Evolutionary conservation across 2,888 invertebrate genomes (phyloP).

Genomic region (Camptogramma bilineatum): DNA sequence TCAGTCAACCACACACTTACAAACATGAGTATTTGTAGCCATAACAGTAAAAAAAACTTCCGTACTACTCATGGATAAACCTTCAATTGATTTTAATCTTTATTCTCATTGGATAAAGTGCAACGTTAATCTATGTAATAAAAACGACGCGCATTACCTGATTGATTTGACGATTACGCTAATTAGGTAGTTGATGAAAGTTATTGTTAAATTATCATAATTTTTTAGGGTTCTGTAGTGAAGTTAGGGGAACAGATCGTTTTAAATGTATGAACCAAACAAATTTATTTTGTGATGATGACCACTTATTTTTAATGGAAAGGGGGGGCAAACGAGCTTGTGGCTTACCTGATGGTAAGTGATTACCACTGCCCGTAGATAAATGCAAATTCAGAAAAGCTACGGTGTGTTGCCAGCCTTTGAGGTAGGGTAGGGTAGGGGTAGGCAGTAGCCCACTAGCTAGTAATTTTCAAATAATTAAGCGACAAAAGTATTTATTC

Average conservation of each 20-base stretch:
- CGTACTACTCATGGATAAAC: constrained; percentile 1
- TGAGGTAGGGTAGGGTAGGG: too few species aligned
- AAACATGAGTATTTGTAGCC: not conserved
- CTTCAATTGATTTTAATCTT: constrained; percentile 2
- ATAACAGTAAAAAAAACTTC: not conserved
- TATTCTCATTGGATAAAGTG: constrained; percentile 9
- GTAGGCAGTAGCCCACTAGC: too few species aligned
- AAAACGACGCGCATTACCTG: not conserved
- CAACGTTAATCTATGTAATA: not conserved
- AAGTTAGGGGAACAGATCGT: not conserved
- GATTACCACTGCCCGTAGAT: too few species aligned
- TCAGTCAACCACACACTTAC: not conserved
- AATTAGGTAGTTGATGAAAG: constrained; percentile 21
- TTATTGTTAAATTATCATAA: constrained; percentile 11
- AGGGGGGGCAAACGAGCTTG: too few species aligned
- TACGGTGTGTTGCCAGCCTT: too few species aligned
- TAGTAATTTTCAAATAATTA: too few species aligned
- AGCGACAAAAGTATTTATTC: too few species aligned
- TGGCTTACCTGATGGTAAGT: too few species aligned
- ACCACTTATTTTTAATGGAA: too few species aligned
- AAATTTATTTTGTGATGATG: too few species aligned
- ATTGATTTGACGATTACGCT: constrained; percentile 1
- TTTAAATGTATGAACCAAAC: too few species aligned
- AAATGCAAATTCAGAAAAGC: too few species aligned
- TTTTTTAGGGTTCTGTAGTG: constrained; percentile 9